These are phyloP conservation scores for Haemorhous mexicanus DNA, from an alignment of 2,113 vertebrate species.

Conservation along the genomic window DNA sequence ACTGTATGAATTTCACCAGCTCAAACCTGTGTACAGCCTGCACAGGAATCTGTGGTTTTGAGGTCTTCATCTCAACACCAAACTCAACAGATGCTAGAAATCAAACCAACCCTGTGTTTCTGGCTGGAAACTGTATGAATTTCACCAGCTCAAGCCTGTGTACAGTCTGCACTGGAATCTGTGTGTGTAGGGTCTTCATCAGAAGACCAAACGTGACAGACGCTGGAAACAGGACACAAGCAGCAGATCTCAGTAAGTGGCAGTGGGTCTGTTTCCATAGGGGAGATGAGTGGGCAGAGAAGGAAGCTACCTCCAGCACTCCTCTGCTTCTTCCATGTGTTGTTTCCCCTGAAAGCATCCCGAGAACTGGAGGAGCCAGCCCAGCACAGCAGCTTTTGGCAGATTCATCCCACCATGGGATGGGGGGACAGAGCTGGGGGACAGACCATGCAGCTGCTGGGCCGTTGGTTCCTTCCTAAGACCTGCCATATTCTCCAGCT, in stretches of 20 bases:
- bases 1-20: neutral
- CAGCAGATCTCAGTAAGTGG: neutral
- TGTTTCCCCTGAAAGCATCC: neutral
- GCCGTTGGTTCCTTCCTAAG: neutral
- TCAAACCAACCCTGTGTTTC: rapidly evolving
- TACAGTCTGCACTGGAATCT: rapidly evolving
- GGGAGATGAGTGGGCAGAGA: neutral
- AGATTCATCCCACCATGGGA: neutral
- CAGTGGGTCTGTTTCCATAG: neutral
- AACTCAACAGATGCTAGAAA: neutral
- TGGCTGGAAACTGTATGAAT: neutral
- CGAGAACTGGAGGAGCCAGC: rapidly evolving
- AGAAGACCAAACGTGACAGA: neutral
- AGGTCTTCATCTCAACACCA: neutral
- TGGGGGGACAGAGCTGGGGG: neutral
- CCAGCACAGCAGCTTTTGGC: neutral
- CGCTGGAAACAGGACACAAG: rapidly evolving
- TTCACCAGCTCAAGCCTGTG: rapidly evolving
- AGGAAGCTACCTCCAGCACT: rapidly evolving
- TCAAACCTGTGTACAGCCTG: rapidly evolving
- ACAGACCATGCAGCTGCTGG: neutral
- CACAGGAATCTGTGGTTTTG: rapidly evolving
- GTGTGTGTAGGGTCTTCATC: neutral
- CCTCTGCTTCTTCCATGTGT: rapidly evolving
- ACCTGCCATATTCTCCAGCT: neutral